Evolutionary conservation across 2,797 vertebrate genomes (phyloP), one percentile per base, ranked within the genome.

Genomic region (Eptatretus atami): DNA sequence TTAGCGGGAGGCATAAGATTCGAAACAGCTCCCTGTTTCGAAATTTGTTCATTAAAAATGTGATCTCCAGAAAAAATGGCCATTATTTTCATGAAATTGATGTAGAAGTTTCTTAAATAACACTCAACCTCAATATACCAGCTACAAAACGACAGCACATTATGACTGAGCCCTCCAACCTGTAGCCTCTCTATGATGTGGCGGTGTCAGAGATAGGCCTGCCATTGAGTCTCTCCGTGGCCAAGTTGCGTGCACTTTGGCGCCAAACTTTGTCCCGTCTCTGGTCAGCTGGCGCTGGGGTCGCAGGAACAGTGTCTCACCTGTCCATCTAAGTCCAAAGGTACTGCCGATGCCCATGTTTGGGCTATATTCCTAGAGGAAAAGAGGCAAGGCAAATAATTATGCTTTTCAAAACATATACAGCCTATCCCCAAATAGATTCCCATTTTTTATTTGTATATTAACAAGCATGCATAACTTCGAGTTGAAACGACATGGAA

Each of bases 161-260:
- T 31, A 31, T 31, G 31, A 31, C 31, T 31, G 31, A 31, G 31
- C 3, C 3, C 31, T 31, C 31, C 6, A 73, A 95, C 92, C 88
- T 98, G 92, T 6, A 96, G 75, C 68, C 93, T 98, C 69, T 98
- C 92, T 64, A 95, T 93, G 65, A 98, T 90, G 68, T 81, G 90
- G 70, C 82, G 85, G 68, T 98, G 94, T 86, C 52, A 54, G 52
- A 25, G 87, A 78, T 1, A 79, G 83, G 1, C 77, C 79, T 1
- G 83, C 82, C 9, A 86, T 75, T 11, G 77, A 75, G 71, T 95
- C 88, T 67, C 83, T 94, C 0, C 86, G 85, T 10, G n/a, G 86
- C 86, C 19, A 86, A 80, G 0, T 74, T 74, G 53, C 86, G 86
- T 1, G 86, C 80, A 0, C 83, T 81, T 67, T 75, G 76, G 66